phyloP scores from a whole-genome alignment of 2,888 invertebrate genomes.

The Pachydiplax longipennis region DNA sequence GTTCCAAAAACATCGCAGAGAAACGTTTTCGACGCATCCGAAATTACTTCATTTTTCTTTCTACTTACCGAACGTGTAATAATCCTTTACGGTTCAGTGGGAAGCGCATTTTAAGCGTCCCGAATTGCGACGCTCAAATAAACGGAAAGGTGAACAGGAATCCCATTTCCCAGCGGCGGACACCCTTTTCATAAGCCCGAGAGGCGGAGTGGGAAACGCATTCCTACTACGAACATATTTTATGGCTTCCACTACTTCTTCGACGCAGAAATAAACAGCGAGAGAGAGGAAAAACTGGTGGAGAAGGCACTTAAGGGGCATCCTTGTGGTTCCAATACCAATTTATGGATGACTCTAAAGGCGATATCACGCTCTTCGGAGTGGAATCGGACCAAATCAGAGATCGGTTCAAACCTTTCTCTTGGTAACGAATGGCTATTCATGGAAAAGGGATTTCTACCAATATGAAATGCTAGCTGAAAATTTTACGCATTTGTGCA shows the following conservation, averaged over 20 bases:
- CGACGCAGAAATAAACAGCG: not conserved
- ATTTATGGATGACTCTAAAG: not conserved
- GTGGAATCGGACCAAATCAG: not conserved
- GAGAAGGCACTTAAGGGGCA: not conserved
- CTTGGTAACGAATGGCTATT: too few relatives aligned
- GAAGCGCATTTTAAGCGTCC: not conserved
- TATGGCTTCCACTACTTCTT: not conserved
- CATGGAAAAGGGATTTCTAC: too few relatives aligned
- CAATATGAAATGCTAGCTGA: too few relatives aligned
- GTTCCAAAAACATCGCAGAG: too few relatives aligned
- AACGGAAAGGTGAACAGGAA: not conserved
- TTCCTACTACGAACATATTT: not conserved
- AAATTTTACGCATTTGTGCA: too few relatives aligned
- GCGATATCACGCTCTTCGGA: not conserved
- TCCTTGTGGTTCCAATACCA: not conserved
- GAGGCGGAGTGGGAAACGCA: not conserved
- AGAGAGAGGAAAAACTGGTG: not conserved
- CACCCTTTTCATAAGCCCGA: not conserved
- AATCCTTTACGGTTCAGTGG: not conserved
- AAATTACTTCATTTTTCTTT: too few relatives aligned
- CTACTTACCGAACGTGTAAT: too few relatives aligned
- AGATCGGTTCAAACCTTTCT: too few relatives aligned
- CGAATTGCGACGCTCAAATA: not conserved
- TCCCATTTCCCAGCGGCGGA: not conserved
- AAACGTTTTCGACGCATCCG: too few relatives aligned